Conservation (phyloP, 2,888 invertebrate genomes). For the Pyrgus malvae region DNA sequence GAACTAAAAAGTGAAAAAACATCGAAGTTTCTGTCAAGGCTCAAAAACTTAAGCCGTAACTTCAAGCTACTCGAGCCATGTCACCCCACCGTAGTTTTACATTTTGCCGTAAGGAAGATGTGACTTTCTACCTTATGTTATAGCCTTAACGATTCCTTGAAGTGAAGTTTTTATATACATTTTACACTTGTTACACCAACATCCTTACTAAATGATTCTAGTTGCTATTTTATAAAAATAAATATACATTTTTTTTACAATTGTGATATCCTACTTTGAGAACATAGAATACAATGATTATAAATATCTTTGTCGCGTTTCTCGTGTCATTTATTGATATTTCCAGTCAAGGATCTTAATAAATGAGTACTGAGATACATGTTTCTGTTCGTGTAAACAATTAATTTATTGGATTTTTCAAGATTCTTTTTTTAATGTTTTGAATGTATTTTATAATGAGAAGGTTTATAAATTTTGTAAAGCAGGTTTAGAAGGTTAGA, state of each 20-base stretch:
- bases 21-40: conserved; percentile 27
- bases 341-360: too few relatives aligned
- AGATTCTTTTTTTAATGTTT: too few relatives aligned
- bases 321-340: too few relatives aligned
- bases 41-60: conserved; percentile 30
- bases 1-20: conserved; percentile 24
- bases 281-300: neutral
- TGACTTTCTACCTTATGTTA: neutral
- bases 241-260: too few relatives aligned
- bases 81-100: conserved; percentile 15
- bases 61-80: conserved; percentile 30
- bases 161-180: conserved; percentile 6
- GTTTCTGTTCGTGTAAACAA: too few relatives aligned
- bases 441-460: too few relatives aligned
- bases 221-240: too few relatives aligned
- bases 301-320: conserved; percentile 3
- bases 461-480: too few relatives aligned
- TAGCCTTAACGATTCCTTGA: neutral
- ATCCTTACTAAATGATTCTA: too few relatives aligned
- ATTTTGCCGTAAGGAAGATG: conserved; percentile 1
- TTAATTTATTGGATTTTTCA: too few relatives aligned
- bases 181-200: neutral
- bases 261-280: neutral
- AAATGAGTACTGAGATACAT: too few relatives aligned
- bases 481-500: too few relatives aligned